Percentiles rank a stretch among this genome's conserved stretches.
These are phyloP conservation scores for Drosophila oshimai DNA, from an alignment of 1,140 invertebrate species.

Conservation along the genomic window DNA sequence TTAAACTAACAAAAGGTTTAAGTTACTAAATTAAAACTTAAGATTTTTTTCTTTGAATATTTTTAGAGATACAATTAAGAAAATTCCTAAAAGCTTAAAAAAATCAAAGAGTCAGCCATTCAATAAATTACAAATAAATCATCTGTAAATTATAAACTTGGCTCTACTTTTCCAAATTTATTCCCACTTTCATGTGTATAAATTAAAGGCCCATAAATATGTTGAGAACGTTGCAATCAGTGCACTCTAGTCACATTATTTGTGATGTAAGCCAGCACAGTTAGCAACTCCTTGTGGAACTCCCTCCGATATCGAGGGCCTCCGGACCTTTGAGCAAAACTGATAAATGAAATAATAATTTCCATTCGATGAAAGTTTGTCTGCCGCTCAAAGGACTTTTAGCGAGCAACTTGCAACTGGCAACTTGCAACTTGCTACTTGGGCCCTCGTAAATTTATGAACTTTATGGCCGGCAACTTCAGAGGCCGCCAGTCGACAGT, in stretches of 20 bases:
- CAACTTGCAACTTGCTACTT: slow-evolving; percentile 16
- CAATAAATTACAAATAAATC: too few species aligned
- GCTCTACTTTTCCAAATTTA: background rate
- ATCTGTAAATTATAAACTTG: too few species aligned
- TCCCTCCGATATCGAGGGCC: background rate
- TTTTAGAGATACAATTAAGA: too few species aligned
- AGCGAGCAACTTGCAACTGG: slow-evolving; percentile 4
- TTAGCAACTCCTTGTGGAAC: background rate
- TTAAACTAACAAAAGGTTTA: too few species aligned
- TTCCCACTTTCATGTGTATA: background rate
- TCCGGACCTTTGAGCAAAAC: slow-evolving; percentile 10
- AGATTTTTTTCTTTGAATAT: too few species aligned
- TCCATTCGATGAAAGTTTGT: slow-evolving; percentile 47
- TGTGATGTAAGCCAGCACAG: background rate
- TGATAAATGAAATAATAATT: slow-evolving; percentile 49
- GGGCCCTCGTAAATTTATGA: slow-evolving; percentile 42
- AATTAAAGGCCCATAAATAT: background rate
- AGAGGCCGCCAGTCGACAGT: slow-evolving; percentile 16
- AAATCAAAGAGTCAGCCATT: too few species aligned
- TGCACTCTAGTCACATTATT: background rate
- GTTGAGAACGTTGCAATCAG: background rate
- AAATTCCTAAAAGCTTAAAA: too few species aligned
- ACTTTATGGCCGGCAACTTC: slow-evolving; percentile 38
- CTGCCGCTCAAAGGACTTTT: slow-evolving; percentile 12
- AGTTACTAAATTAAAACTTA: too few species aligned